Base-by-base conservation (phyloP, 2,113 vertebrate genomes). In the Phalacrocorax pelagicus region DNA sequence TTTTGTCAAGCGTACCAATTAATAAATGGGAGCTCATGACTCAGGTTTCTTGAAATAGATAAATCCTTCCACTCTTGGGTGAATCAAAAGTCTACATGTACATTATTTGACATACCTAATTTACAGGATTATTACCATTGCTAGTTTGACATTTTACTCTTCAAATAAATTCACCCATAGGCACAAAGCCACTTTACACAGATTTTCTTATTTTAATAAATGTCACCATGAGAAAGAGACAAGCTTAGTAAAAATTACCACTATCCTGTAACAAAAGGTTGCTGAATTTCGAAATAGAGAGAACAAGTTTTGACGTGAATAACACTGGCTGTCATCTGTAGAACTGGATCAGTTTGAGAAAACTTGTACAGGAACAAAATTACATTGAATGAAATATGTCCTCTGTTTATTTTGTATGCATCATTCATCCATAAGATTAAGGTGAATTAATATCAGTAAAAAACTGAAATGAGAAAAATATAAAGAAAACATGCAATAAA, bases 151-250 rank as follows among this genome's bases (percentile, higher is more conserved):
- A 97, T 96, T 96, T 97, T 97, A 92, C 79, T 93, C 92, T 97
- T 97, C 92, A 97, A 95, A 97, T 86, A 97, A 97, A 97, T 97
- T 94, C 93, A 94, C 75, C 92, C 96, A 93, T 88, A 96, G 80
- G 77, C 93, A 96, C 83, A 97, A 95, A 98, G 67, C 17, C 86
- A 92, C 83, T 98, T 96, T 90, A 94, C 78, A 94, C 78, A 93
- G 91, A 97, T 97, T 97, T 97, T 95, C 83, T 98, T 96, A 94
- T 94, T 97, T 96, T 90, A 98, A 94, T 62, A 97, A 97, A 96
- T 95, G 88, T 90, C 93, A 95, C 30, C 38, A 79, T 52, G 70
- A 87, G 61, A 94, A 92, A 71, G 82, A 97, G 90, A 97, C 52
- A 90, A 44, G 72, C 30, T 83, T 51, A 81, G 49, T 38, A 65